Evolutionary conservation across 2,888 invertebrate species (phyloP).

Genomic region (Tipula vernalis): DNA sequence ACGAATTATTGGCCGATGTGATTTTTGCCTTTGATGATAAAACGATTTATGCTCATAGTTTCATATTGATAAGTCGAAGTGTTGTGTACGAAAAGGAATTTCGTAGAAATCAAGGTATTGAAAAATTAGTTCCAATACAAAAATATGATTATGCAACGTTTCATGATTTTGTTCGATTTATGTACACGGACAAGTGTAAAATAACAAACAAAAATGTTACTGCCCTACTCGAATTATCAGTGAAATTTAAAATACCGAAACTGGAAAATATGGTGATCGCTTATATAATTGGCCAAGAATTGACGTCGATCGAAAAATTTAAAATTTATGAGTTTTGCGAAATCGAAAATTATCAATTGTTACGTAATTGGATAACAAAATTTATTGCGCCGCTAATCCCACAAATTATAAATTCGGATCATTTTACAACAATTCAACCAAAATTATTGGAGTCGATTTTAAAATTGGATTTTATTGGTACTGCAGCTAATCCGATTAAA

Average conservation of each 20-base stretch:
- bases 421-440: background rate
- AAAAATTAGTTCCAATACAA: background rate
- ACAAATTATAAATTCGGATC: background rate
- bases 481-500: background rate
- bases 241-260: background rate
- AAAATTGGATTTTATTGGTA: background rate
- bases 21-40: background rate
- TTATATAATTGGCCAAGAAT: background rate
- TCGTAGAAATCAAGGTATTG: background rate
- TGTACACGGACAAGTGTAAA: background rate
- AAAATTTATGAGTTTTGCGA: background rate
- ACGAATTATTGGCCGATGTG: background rate
- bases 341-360: background rate
- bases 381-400: background rate
- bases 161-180: background rate
- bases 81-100: background rate
- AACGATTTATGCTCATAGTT: background rate
- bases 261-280: background rate
- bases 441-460: background rate
- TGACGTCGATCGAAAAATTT: background rate
- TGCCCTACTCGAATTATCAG: background rate
- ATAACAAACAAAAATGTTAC: background rate
- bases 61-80: background rate
- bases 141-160: background rate
- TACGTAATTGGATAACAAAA: background rate